Evolutionary conservation across 1,140 invertebrate genomes (phyloP).

Genomic region (Aphaenogaster floridana): DNA sequence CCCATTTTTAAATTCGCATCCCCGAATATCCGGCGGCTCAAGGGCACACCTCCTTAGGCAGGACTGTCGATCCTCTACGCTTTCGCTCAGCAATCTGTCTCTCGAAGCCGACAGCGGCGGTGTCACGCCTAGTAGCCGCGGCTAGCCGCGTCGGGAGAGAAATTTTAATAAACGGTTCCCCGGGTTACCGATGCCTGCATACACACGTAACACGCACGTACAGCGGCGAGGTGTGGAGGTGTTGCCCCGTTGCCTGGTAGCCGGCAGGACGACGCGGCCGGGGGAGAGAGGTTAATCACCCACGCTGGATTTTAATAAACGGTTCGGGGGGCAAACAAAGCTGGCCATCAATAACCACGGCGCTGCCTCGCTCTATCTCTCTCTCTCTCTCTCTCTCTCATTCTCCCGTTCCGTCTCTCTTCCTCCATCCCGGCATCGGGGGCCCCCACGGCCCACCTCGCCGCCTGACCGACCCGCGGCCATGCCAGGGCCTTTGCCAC

Average conservation of each 20-base stretch:
- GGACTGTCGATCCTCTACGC: conserved; percentile 13
- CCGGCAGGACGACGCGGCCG: conserved; percentile 77
- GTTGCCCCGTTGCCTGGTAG: conserved; percentile 77
- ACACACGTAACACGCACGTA: neutral
- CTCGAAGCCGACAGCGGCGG: conserved; percentile 43
- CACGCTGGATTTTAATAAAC: conserved; percentile 85
- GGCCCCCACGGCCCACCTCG: conserved; percentile 71
- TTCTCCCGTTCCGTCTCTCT: conserved; percentile 28
- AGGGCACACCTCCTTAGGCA: neutral
- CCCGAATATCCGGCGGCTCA: neutral
- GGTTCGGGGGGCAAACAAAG: conserved; percentile 84
- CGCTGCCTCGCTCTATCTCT: conserved; percentile 36
- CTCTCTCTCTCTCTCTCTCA: conserved; percentile 1
- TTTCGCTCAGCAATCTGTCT: conserved; percentile 55
- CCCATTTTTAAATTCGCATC: conserved; percentile 9
- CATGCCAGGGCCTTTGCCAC: conserved; percentile 80
- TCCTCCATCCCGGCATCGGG: conserved; percentile 30
- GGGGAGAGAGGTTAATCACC: conserved; percentile 83
- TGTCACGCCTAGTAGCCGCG: conserved; percentile 75
- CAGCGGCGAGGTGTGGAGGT: conserved; percentile 67
- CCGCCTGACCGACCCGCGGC: conserved; percentile 61
- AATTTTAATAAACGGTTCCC: conserved; percentile 78
- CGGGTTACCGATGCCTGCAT: conserved; percentile 15
- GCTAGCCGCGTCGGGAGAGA: conserved; percentile 62
- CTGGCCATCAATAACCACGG: conserved; percentile 84